phyloP scores from a whole-genome alignment of 2,888 invertebrate species.

The Orthosia cruda region DNA sequence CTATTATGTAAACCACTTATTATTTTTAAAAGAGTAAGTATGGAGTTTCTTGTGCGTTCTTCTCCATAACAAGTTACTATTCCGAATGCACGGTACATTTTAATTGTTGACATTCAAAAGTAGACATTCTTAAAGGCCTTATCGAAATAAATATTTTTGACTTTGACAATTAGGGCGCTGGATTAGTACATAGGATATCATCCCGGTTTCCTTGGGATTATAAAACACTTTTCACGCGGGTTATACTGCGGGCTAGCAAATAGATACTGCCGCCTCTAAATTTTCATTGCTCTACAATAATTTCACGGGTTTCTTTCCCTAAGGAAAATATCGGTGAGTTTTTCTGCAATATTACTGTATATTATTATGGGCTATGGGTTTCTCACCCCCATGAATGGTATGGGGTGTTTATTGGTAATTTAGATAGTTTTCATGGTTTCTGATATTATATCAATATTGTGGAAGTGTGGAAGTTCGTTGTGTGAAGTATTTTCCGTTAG shows the following conservation, averaged over 20 bases:
- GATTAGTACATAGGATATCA: no score
- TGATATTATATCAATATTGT: slow-evolving; percentile 31
- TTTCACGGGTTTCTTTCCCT: slow-evolving; percentile 41
- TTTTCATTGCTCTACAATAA: slow-evolving; percentile 20
- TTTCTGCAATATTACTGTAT: slow-evolving; percentile 62
- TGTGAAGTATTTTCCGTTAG: neutral
- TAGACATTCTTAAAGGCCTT: no score
- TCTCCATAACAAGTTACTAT: no score
- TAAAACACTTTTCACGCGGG: no score
- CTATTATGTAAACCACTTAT: no score
- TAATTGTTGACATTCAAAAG: no score
- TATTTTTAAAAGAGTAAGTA: no score
- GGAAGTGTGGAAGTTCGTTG: neutral
- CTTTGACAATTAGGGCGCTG: no score
- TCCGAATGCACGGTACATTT: no score
- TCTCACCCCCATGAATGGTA: slow-evolving; percentile 56
- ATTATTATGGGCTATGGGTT: slow-evolving; percentile 64
- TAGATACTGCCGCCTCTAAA: slow-evolving; percentile 34
- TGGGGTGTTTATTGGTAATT: slow-evolving; percentile 61
- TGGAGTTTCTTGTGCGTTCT: no score
- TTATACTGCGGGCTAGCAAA: neutral
- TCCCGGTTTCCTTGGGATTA: no score
- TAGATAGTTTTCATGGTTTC: slow-evolving; percentile 57
- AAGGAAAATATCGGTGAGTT: slow-evolving; percentile 49
- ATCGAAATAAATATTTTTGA: no score